Evolutionary conservation across 1,140 invertebrate genomes (phyloP).

Genomic region (Agrypnia vestita): DNA sequence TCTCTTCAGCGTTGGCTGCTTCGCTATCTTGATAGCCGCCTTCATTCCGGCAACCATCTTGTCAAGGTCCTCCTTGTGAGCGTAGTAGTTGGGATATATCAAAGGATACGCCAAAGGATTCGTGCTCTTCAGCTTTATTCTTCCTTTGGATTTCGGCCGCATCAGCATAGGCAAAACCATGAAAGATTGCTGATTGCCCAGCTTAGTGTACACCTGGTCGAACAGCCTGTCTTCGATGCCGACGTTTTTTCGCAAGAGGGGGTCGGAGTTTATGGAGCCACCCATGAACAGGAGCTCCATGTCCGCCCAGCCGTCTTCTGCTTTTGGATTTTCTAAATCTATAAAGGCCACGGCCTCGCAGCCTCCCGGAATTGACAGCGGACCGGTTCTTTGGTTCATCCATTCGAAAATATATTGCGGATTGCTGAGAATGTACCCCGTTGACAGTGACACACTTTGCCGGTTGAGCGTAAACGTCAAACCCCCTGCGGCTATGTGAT

Average conservation of each 20-base stretch:
- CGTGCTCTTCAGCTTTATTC: slow-evolving; percentile 77
- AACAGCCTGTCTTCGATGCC: slow-evolving; percentile 76
- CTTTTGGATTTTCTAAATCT: slow-evolving; percentile 79
- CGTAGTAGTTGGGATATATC: slow-evolving; percentile 88
- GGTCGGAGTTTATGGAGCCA: slow-evolving; percentile 73
- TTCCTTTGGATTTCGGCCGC: slow-evolving; percentile 83
- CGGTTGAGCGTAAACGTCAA: slow-evolving; percentile 78
- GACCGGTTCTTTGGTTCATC: slow-evolving; percentile 72
- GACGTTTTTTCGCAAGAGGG: slow-evolving; percentile 72
- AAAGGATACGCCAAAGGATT: slow-evolving; percentile 85
- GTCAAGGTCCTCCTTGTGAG: slow-evolving; percentile 77
- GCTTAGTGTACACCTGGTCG: slow-evolving; percentile 70
- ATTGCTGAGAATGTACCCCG: slow-evolving; percentile 11
- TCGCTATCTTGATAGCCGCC: slow-evolving; percentile 73
- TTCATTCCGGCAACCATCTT: slow-evolving; percentile 79
- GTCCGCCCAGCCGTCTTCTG: slow-evolving; percentile 80
- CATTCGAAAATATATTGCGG: slow-evolving; percentile 68
- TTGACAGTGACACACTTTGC: slow-evolving; percentile 64
- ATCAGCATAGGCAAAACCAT: slow-evolving; percentile 81
- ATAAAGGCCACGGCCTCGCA: slow-evolving; percentile 86
- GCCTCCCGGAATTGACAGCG: slow-evolving; percentile 84
- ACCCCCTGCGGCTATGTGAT: slow-evolving; percentile 83
- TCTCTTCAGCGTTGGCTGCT: slow-evolving; percentile 75
- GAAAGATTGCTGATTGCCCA: slow-evolving; percentile 74
- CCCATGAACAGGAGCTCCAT: slow-evolving; percentile 82